phyloP scores from a whole-genome alignment of 2,113 vertebrate genomes.

The Chaenocephalus aceratus region DNA sequence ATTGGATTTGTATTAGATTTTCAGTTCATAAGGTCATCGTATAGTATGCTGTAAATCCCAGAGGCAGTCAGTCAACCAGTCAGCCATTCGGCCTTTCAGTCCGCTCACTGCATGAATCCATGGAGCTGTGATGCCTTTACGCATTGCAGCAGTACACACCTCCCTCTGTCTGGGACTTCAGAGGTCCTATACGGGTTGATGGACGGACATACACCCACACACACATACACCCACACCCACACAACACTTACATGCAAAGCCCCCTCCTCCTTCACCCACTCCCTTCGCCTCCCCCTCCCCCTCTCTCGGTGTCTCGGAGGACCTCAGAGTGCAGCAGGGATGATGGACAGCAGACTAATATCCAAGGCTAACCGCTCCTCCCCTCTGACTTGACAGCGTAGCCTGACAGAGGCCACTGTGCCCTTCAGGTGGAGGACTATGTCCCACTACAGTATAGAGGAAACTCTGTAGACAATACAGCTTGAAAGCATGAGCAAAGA shows the following conservation, averaged over 20 bases:
- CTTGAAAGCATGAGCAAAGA: background rate
- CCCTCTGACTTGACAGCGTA: slow-evolving; percentile 61
- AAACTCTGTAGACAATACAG: background rate
- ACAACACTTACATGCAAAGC: slow-evolving; percentile 46
- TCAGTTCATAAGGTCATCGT: background rate
- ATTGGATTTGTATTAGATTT: slow-evolving; percentile 4
- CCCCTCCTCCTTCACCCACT: slow-evolving; percentile 24
- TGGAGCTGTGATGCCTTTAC: slow-evolving; percentile 73
- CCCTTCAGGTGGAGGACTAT: slow-evolving; percentile 62
- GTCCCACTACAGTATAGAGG: slow-evolving; percentile 10
- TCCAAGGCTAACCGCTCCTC: slow-evolving; percentile 71
- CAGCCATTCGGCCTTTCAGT: slow-evolving; percentile 11
- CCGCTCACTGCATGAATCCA: slow-evolving; percentile 44
- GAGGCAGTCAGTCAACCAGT: slow-evolving; percentile 34
- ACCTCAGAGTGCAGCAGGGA: slow-evolving; percentile 68
- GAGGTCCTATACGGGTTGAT: slow-evolving; percentile 66
- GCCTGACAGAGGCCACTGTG: slow-evolving; percentile 58
- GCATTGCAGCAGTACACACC: slow-evolving; percentile 82
- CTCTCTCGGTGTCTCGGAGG: slow-evolving; percentile 59
- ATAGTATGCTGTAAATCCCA: slow-evolving; percentile 9
- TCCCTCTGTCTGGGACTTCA: slow-evolving; percentile 70
- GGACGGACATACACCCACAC: slow-evolving; percentile 53
- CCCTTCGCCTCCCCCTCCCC: slow-evolving; percentile 34
- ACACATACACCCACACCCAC: slow-evolving; percentile 16
- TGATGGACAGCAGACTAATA: slow-evolving; percentile 79